Evolutionary conservation across 2,888 invertebrate genomes (phyloP).

Genomic region (Megastigmus dorsalis): DNA sequence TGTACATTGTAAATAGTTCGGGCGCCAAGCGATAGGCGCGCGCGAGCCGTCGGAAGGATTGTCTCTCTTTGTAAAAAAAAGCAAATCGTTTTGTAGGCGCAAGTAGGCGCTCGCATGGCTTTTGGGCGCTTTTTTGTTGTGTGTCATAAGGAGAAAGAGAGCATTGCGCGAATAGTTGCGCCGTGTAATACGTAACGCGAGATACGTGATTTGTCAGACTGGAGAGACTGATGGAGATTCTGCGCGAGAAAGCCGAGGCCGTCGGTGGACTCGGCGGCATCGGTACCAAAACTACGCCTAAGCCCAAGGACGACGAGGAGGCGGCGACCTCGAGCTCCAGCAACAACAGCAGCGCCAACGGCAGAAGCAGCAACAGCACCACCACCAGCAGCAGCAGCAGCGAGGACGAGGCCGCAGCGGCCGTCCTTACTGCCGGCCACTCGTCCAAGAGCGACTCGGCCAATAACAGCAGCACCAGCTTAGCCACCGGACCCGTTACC

Average conservation of each 20-base stretch:
- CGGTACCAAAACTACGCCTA: not conserved
- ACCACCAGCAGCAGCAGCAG: conserved; percentile 32
- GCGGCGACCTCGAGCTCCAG: conserved; percentile 1
- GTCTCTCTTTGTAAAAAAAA: no score
- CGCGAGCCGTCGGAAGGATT: no score
- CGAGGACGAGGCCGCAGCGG: conserved; percentile 19
- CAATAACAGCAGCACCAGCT: conserved; percentile 30
- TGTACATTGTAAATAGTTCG: no score
- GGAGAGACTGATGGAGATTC: conserved; percentile 70
- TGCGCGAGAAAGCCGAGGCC: conserved; percentile 64
- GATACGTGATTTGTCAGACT: conserved; percentile 71
- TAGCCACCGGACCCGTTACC: conserved; percentile 65
- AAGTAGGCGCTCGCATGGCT: conserved; percentile 44
- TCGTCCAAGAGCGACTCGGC: conserved; percentile 1
- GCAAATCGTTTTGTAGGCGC: no score
- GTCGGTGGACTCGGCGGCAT: conserved; percentile 21
- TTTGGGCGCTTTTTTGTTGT: conserved; percentile 17
- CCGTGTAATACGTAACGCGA: conserved; percentile 62
- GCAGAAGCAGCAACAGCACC: not conserved
- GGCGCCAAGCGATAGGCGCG: no score
- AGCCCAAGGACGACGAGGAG: not conserved
- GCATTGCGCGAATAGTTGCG: not conserved
- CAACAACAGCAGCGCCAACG: conserved; percentile 20
- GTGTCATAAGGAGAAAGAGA: not conserved
- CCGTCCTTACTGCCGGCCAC: conserved; percentile 38